Percentiles rank a stretch among this genome's conserved stretches.
These are phyloP conservation scores for Platichthys stellatus DNA, from an alignment of 2,113 vertebrate genomes.

Conservation along the genomic window DNA sequence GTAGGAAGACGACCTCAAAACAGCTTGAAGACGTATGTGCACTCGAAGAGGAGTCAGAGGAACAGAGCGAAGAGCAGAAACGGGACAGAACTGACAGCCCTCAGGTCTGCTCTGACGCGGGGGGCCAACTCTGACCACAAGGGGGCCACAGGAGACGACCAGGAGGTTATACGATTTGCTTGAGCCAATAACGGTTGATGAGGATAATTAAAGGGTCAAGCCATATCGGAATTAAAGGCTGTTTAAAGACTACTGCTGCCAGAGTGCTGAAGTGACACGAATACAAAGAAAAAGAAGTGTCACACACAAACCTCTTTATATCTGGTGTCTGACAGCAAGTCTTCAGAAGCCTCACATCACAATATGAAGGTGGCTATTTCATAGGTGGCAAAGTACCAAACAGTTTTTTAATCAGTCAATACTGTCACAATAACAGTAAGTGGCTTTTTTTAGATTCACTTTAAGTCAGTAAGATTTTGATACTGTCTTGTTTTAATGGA, in stretches of 20 bases:
- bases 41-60: slow-evolving; percentile 11
- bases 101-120: slow-evolving; percentile 82
- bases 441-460: neutral
- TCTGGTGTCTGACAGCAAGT: slow-evolving; percentile 2
- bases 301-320: neutral
- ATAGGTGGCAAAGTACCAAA: slow-evolving; percentile 25
- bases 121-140: slow-evolving; percentile 74
- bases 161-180: slow-evolving; percentile 15
- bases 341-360: neutral
- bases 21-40: neutral
- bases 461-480: neutral
- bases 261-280: neutral
- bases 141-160: neutral
- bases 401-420: slow-evolving; percentile 20
- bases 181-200: slow-evolving; percentile 9
- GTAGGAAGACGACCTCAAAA: slow-evolving; percentile 50
- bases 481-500: slow-evolving; percentile 8
- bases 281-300: slow-evolving; percentile 13
- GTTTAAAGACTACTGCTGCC: neutral
- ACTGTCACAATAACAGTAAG: neutral
- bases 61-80: slow-evolving; percentile 4
- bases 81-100: slow-evolving; percentile 31
- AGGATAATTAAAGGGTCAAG: neutral
- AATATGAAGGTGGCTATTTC: neutral
- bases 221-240: neutral